Conservation (phyloP, 1,140 invertebrate species). For the Drosophila albomicans region DNA sequence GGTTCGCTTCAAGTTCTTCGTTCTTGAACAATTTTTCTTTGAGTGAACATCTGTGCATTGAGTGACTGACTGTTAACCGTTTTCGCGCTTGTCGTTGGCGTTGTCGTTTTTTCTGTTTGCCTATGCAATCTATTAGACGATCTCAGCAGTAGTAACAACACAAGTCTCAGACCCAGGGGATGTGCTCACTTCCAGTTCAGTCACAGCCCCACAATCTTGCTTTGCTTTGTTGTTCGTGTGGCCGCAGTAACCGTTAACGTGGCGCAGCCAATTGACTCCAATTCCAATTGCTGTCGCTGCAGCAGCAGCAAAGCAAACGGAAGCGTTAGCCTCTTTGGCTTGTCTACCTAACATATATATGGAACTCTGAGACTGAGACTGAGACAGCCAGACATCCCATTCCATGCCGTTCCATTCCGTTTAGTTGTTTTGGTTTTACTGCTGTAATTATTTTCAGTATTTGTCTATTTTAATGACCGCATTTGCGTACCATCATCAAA, state of each 20-base stretch:
- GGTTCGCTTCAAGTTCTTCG: neutral
- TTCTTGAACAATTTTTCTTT: neutral
- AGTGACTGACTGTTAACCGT: constrained; percentile 59
- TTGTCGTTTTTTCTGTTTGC: constrained; percentile 38
- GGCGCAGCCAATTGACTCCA: constrained; percentile 71
- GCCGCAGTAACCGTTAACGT: constrained; percentile 69
- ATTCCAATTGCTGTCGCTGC: constrained; percentile 46
- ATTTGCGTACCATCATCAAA: constrained; percentile 28
- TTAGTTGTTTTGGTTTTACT: constrained; percentile 25
- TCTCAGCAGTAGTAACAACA: constrained; percentile 15
- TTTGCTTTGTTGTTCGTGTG: constrained; percentile 26
- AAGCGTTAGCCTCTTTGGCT: constrained; percentile 20
- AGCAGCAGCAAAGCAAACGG: constrained; percentile 18
- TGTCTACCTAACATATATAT: neutral
- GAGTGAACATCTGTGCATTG: constrained; percentile 9
- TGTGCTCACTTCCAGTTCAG: constrained; percentile 2
- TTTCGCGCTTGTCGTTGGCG: constrained; percentile 46
- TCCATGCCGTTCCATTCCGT: constrained; percentile 20
- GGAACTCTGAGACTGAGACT: constrained; percentile 3
- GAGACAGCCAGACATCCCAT: neutral
- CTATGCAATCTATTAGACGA: constrained; percentile 60
- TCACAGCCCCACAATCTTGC: constrained; percentile 12
- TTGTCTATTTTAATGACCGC: constrained; percentile 39
- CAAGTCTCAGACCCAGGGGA: neutral
- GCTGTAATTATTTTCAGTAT: constrained; percentile 45